These are phyloP conservation scores for Corynorhinus townsendii DNA, from an alignment of 2,113 vertebrate genomes.

Conservation along the genomic window DNA sequence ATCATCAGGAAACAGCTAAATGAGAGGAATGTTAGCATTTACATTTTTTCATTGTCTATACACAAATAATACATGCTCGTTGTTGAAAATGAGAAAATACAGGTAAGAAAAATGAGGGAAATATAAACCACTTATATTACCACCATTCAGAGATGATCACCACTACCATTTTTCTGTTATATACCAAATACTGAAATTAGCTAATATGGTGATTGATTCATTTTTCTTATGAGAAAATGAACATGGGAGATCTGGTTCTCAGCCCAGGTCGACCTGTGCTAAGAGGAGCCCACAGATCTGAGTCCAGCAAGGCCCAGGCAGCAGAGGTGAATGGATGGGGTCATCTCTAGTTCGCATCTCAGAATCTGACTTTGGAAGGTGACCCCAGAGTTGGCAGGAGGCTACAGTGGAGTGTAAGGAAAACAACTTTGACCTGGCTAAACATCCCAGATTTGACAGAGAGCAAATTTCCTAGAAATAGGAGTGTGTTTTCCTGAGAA, in stretches of 20 bases:
- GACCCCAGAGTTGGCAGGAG: neutral
- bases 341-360: neutral
- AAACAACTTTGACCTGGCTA: slow-evolving; percentile 9
- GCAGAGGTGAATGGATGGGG: neutral
- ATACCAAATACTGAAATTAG: neutral
- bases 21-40: neutral
- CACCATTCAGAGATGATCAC: neutral
- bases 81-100: slow-evolving; percentile 5
- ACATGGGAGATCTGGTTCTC: neutral
- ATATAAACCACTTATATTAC: neutral
- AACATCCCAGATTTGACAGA: neutral
- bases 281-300: neutral
- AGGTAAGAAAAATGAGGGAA: slow-evolving; percentile 34
- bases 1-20: neutral
- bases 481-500: slow-evolving; percentile 43
- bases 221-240: slow-evolving; percentile 16
- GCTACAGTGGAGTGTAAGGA: neutral
- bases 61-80: neutral
- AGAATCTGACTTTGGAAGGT: neutral
- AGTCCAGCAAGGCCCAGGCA: neutral
- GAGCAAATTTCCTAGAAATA: slow-evolving; percentile 40
- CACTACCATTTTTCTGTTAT: neutral
- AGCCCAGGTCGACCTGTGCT: neutral
- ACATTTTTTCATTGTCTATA: neutral
- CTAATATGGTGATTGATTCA: neutral